These are phyloP conservation scores for Porites lobata DNA, from an alignment of 92 coral and sea anemone genomes.

Conservation along the genomic window DNA sequence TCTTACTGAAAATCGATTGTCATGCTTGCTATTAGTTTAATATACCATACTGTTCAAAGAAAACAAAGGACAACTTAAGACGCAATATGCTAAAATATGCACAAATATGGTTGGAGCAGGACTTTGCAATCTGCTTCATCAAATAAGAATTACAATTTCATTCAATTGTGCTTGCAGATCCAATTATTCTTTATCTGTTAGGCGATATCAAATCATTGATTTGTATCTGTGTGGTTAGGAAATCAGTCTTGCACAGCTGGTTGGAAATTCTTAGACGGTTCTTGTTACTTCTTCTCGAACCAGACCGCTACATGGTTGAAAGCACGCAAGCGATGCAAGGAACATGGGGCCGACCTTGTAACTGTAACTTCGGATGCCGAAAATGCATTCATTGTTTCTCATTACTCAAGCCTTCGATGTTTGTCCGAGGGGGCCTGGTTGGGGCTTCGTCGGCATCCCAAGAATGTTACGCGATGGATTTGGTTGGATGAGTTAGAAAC, in stretches of 20 bases:
- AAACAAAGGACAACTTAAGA: too few species aligned
- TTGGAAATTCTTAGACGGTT: conserved; percentile 27
- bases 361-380: conserved; percentile 31
- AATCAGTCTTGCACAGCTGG: conserved; percentile 7
- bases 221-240: not conserved
- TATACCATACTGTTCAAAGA: too few species aligned
- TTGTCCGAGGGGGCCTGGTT: conserved; percentile 33
- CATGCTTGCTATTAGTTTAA: too few species aligned
- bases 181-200: too few species aligned
- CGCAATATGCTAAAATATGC: too few species aligned
- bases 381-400: conserved; percentile 44
- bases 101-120: too few species aligned
- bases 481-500: conserved; percentile 14
- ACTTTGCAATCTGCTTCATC: too few species aligned
- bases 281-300: conserved; percentile 51
- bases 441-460: conserved; percentile 50
- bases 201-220: not conserved
- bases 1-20: too few species aligned
- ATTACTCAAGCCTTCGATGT: conserved; percentile 21
- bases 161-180: too few species aligned
- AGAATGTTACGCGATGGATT: conserved; percentile 28
- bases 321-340: conserved; percentile 39
- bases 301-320: conserved; percentile 24
- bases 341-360: conserved; percentile 38
- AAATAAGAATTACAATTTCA: too few species aligned